A percentile compares a stretch with the other conserved stretches of the same genome.
These are phyloP conservation scores for Chymomyza costata DNA, from an alignment of 1,140 invertebrate species.

Conservation along the genomic window DNA sequence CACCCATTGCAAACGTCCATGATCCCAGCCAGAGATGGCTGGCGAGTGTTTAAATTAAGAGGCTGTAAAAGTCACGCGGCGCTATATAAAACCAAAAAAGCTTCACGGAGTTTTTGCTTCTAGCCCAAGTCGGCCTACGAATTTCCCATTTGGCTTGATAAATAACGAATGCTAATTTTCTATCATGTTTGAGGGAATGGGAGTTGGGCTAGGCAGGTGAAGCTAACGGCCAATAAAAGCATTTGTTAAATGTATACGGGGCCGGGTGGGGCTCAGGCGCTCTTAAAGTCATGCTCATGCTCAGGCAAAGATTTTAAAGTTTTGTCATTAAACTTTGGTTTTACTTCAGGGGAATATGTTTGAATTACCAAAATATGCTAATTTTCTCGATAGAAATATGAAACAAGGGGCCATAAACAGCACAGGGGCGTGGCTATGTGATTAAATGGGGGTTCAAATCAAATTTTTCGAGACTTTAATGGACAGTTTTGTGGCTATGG, in stretches of 20 bases:
- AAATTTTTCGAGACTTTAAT: too few relatives aligned
- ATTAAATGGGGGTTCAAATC: too few relatives aligned
- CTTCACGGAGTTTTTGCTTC: constrained; percentile 13
- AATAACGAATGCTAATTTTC: constrained; percentile 62
- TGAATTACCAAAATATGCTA: constrained; percentile 31
- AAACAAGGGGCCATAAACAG: constrained; percentile 28
- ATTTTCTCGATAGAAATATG: constrained; percentile 30
- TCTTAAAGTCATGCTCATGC: constrained; percentile 27
- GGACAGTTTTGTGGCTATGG: too few relatives aligned
- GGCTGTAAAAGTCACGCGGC: constrained; percentile 70
- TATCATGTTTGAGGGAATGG: constrained; percentile 21
- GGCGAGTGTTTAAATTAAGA: constrained; percentile 67
- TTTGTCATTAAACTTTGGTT: constrained; percentile 35
- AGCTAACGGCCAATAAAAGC: constrained; percentile 67
- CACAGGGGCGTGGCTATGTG: too few relatives aligned
- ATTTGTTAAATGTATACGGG: constrained; percentile 38
- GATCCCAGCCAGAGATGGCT: constrained; percentile 14
- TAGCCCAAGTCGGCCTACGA: constrained; percentile 10
- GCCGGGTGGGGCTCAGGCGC: neutral
- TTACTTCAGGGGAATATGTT: too few relatives aligned
- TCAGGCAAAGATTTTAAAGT: constrained; percentile 33
- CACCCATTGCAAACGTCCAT: constrained; percentile 4
- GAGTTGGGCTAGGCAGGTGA: constrained; percentile 41
- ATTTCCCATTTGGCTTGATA: constrained; percentile 35
- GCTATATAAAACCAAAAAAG: too few relatives aligned